Evolutionary conservation across 2,888 invertebrate species (phyloP), one percentile per base, ranked within the genome.

Genomic region (Gymnocheta viridis): DNA sequence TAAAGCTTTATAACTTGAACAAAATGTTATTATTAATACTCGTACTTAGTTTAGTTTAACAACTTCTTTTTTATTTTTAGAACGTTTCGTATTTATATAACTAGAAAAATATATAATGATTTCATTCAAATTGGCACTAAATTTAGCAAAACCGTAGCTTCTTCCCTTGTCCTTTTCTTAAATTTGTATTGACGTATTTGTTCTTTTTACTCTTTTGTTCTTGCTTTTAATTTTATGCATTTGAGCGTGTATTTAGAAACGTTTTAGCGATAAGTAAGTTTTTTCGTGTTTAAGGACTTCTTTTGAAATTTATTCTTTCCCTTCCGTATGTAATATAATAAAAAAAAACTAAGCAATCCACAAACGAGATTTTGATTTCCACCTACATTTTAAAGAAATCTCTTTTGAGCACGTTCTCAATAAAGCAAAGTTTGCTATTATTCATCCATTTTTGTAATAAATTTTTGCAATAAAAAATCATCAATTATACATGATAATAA

Each of bases 261-360:
- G 24, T 19, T 70, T 64, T 58, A 14, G 60, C 51, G 78, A 73
- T 73, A 82, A 82, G 41, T 44, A 62, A 35, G 54, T n/a, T 67
- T 47, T 67, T 82, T 78, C 82, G 67, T 82, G 82, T 69, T 73
- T 56, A 69, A 74, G 78, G 49, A 78, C 64, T 56, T 69, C 56
- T 73, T 62, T 29, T 27, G 12, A 12, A 35, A 66, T 41, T 69
- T 35, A 17, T 69, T 2, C 4, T 58, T n/a, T 32, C 10, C 5
- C 6, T 29, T 14, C n/a, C 29, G 6, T 9, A 0, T 14, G 47
- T n/a, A n/a, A n/a, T n/a, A n/a, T n/a, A 27, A 7, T 2, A 44
- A 58, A 22, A 69, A 5, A 4, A 27, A 41, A 73, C 32, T 62
- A 9, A n/a, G 4, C 14, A 17, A 35, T 17, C 17, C 24, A 2